Conservation (phyloP, 1,140 invertebrate species). For the Hypsibius dujardini region DNA sequence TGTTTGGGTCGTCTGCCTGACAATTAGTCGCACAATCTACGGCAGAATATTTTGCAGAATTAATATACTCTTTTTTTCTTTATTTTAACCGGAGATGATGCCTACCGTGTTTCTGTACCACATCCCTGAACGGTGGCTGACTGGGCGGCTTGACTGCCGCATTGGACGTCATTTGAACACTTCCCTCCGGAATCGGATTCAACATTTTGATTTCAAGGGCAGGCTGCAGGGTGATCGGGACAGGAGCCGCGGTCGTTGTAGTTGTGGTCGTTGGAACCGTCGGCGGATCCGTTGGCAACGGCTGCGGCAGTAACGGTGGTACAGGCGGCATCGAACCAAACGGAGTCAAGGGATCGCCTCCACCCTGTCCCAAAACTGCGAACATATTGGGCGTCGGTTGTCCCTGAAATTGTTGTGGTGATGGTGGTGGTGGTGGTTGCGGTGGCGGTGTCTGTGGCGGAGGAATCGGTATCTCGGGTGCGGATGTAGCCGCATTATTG, state of each 20-base stretch:
- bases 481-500: not conserved
- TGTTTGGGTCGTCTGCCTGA: not conserved
- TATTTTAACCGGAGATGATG: not conserved
- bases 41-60: not conserved
- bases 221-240: no score
- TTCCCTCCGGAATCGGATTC: no score
- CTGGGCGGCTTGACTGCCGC: not conserved
- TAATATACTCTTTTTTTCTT: not conserved
- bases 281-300: not conserved
- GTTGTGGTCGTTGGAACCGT: not conserved
- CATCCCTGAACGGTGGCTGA: not conserved
- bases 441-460: not conserved
- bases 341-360: no score
- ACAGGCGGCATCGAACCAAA: not conserved
- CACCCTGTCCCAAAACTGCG: no score
- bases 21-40: not conserved
- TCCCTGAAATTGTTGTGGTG: not conserved
- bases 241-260: not conserved
- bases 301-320: not conserved
- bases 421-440: conserved; percentile 10
- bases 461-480: not conserved
- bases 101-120: not conserved
- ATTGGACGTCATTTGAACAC: not conserved
- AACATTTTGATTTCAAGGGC: no score
- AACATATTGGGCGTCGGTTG: no score